phyloP scores from a whole-genome alignment of 2,113 vertebrate species.

The Phycodurus eques region DNA sequence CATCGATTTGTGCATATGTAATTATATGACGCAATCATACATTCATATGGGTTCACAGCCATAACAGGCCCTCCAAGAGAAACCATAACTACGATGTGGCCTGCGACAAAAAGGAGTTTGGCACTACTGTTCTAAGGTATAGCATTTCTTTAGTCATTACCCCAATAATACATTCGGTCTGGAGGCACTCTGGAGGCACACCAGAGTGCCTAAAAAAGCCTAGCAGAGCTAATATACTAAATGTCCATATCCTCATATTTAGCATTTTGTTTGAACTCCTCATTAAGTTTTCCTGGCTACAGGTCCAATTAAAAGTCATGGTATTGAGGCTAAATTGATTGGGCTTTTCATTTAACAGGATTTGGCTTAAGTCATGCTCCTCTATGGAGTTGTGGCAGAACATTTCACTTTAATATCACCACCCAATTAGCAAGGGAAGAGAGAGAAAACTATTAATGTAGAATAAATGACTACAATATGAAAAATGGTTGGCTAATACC shows the following conservation, averaged over 20 bases:
- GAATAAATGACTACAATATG: conserved; percentile 67
- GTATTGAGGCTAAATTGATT: conserved; percentile 39
- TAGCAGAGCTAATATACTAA: conserved; percentile 7
- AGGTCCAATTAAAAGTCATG: conserved; percentile 63
- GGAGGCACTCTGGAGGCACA: conserved; percentile 12
- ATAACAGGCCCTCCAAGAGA: no score
- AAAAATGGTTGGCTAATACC: conserved; percentile 32
- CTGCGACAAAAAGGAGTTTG: no score
- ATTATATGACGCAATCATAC: no score
- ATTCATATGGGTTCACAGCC: no score
- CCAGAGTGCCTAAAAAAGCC: conserved; percentile 10
- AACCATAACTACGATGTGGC: no score
- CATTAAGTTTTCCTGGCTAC: conserved; percentile 37
- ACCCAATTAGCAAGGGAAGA: conserved; percentile 58
- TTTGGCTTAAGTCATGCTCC: conserved; percentile 40
- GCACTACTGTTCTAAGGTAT: not conserved
- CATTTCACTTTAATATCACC: conserved; percentile 63
- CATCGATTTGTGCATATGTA: no score
- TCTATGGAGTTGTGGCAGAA: conserved; percentile 51
- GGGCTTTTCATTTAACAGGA: conserved; percentile 53
- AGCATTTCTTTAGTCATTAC: not conserved
- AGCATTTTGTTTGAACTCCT: conserved; percentile 15
- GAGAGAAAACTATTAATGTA: conserved; percentile 58
- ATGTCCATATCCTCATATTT: conserved; percentile 22
- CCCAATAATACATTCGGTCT: conserved; percentile 16